Evolutionary conservation across 2,113 vertebrate genomes (phyloP).

Genomic region (Phainopepla nitens): DNA sequence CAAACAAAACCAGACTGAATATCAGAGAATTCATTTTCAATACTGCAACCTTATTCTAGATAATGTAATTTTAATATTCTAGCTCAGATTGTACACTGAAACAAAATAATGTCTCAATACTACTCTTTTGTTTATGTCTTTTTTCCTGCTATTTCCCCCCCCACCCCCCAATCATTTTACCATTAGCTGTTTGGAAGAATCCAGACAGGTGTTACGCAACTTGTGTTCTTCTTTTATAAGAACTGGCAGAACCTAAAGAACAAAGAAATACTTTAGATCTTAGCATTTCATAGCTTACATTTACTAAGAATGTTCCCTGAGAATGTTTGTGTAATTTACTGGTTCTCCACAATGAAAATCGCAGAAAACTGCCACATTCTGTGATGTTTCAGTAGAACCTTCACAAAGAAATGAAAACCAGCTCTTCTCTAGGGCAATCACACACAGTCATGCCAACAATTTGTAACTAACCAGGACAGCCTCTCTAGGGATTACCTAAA

Average conservation of each 20-base stretch:
- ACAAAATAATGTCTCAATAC: background rate
- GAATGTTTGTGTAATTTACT: background rate
- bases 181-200: conserved; percentile 70
- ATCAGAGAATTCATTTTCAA: background rate
- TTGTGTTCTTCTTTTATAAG: conserved; percentile 73
- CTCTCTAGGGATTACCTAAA: background rate
- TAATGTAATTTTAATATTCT: background rate
- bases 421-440: background rate
- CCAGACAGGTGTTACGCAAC: conserved; percentile 57
- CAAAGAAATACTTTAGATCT: background rate
- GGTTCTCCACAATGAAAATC: background rate
- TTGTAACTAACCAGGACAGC: background rate
- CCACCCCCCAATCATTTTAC: background rate
- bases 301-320: background rate
- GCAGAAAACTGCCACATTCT: background rate
- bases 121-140: background rate
- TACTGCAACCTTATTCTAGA: background rate
- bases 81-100: background rate
- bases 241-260: conserved; percentile 61
- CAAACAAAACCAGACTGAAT: background rate
- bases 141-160: background rate
- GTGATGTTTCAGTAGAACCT: background rate
- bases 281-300: background rate
- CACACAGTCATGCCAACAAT: background rate
- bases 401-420: background rate